Evolutionary conservation across 53 echinoderm and acorn worm species (phyloP), one percentile per base, ranked within the genome.

Genomic region (Zoroaster sp.): DNA sequence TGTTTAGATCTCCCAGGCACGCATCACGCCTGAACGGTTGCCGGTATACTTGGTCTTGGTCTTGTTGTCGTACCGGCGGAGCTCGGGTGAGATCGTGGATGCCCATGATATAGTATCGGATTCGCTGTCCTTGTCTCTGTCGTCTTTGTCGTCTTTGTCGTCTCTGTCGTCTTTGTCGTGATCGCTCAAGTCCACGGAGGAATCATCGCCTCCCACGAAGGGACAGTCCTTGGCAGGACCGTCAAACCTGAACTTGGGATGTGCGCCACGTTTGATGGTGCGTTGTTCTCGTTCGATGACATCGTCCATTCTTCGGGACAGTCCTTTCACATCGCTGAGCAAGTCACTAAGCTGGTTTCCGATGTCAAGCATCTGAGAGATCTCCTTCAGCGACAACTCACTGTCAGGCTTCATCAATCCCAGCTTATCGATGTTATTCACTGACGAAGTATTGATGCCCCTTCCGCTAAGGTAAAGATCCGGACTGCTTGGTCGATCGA

Each of bases 71-170:
- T 10, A 11, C 11, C 32, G 47, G 47, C 35, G 46, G 13, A 21
- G 75, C 75, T 75, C 28, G 47, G 51, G 31, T n/a, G 20, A 21
- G 4, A 12, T 8, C 11, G 28, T 13, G 12, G 2, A n/a, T n/a
- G 47, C 34, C 75, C 75, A 75, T 32, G 75, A 75, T 32, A 49
- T 49, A 51, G 75, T 75, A 75, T 49, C 75, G 75, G 51, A 75
- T 33, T 75, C 49, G 51, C n/a, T n/a, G n/a, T n/a, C n/a, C n/a
- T n/a, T n/a, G n/a, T n/a, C n/a, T n/a, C n/a, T n/a, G n/a, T n/a
- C n/a, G n/a, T n/a, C n/a, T n/a, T 33, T 51, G 51, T 25, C 49
- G 49, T 49, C 23, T n/a, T 21, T 51, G 49, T 75, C 47, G 35
- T 75, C 47, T n/a, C 46, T 75, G 47, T 47, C 11, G 75, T 75